phyloP scores from a whole-genome alignment of 92 coral and sea anemone genomes.

The Epizoanthus rinbou region DNA sequence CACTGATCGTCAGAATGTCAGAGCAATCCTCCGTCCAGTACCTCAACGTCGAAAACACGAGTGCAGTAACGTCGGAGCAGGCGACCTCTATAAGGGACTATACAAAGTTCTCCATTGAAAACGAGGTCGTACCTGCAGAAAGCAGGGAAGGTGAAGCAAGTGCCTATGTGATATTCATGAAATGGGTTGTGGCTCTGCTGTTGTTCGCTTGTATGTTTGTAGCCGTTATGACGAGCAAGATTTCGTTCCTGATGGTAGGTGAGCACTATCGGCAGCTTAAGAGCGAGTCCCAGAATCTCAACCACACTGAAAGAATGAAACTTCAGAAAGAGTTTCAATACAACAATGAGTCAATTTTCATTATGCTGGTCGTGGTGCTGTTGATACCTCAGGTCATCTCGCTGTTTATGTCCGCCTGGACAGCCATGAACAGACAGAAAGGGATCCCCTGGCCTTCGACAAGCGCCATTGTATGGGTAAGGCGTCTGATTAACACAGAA shows the following conservation, averaged over 20 bases:
- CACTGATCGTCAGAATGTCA: neutral
- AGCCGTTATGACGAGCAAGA: conserved; percentile 27
- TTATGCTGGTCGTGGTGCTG: conserved; percentile 7
- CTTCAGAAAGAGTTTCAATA: conserved; percentile 19
- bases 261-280: conserved; percentile 28
- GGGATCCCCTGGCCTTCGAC: conserved; percentile 42
- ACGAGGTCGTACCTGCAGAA: conserved; percentile 36
- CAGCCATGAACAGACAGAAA: conserved; percentile 31
- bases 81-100: conserved; percentile 12
- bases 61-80: neutral
- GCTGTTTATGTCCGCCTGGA: conserved; percentile 38
- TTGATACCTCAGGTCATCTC: conserved; percentile 33
- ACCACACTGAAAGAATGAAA: neutral
- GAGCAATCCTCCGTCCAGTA: conserved; percentile 12
- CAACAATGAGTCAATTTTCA: conserved; percentile 30
- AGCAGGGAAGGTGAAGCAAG: conserved; percentile 26
- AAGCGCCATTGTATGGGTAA: conserved; percentile 27
- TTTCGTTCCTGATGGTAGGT: conserved; percentile 30
- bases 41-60: conserved; percentile 5
- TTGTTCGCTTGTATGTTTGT: conserved; percentile 28
- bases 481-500: neutral
- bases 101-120: conserved; percentile 31
- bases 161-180: conserved; percentile 20
- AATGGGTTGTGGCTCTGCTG: conserved; percentile 31
- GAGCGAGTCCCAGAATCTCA: conserved; percentile 7